Base-by-base conservation (phyloP, 1,140 invertebrate genomes). In the Pseudomyrmex sp. region DNA sequence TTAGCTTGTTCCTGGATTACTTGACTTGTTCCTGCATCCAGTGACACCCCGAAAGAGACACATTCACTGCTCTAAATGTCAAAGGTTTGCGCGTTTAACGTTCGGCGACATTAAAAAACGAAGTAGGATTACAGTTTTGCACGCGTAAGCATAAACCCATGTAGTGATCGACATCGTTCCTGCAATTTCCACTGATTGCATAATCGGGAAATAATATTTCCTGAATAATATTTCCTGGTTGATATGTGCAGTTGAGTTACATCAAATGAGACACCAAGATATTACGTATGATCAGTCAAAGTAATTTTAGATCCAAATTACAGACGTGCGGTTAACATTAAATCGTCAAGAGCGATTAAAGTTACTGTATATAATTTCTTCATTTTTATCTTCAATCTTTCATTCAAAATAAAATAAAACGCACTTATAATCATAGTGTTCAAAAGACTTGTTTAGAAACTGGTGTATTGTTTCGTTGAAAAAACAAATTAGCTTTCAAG, bases 101-200 rank as follows among this genome's bases (percentile, higher is more conserved):
- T 35, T 65, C 10, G 50, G 35, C 35, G 35, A 35, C 35, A 35
- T 7, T 35, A 35, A 35, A 69, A 59, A 80, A 70, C 54, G 35
- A 44, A 48, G 76, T 50, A 18, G 20, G 8, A 70, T 70, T 56
- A 59, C 44, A 26, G 65, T 59, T 79, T 79, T 66, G 66, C 76
- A 80, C 20, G 76, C 66, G 20, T 66, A 70, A 72, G 12, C 44
- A 72, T 44, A 61, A 70, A 18, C 18, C 66, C 26, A 13, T 9
- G 23, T 2, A 44, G 26, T n/a, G 10, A 15, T 12, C 44, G 20
- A 48, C 44, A 35, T 80, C 48, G 2, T 66, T 68, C 54, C 12
- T 58, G 76, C 54, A 72, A 70, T 72, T 80, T 72, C 46, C 15
- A 59, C 23, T 10, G 65, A 70, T 79, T 79, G 75, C 58, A 56